These are phyloP conservation scores for Hylaeus anthracinus DNA, from an alignment of 1,140 invertebrate genomes.

Conservation along the genomic window DNA sequence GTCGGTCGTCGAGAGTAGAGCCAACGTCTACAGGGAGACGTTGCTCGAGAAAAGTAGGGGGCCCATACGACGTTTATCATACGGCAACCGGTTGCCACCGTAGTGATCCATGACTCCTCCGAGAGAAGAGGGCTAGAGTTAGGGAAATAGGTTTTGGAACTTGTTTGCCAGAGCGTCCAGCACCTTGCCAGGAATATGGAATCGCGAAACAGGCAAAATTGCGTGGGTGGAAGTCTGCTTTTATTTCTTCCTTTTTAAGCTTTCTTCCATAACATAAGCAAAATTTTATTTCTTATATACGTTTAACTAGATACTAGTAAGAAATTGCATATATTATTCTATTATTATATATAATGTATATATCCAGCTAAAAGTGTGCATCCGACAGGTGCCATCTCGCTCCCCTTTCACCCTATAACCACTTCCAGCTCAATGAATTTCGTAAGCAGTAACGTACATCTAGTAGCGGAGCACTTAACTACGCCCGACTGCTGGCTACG, in stretches of 20 bases:
- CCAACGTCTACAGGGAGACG: conserved; percentile 23
- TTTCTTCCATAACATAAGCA: too few species aligned
- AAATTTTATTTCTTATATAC: not conserved
- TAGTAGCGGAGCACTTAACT: conserved; percentile 75
- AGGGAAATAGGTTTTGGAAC: conserved; percentile 80
- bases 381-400: not conserved
- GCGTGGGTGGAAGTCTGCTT: not conserved
- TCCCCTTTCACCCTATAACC: conserved; percentile 29
- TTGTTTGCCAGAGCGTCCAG: conserved; percentile 75
- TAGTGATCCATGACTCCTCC: conserved; percentile 80
- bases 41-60: conserved; percentile 28
- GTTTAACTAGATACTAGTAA: too few species aligned
- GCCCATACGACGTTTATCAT: conserved; percentile 64
- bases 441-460: conserved; percentile 64
- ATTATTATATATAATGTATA: too few species aligned
- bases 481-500: conserved; percentile 74
- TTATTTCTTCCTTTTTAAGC: too few species aligned
- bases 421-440: conserved; percentile 62
- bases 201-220: conserved; percentile 55
- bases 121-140: conserved; percentile 73
- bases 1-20: conserved; percentile 23
- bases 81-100: conserved; percentile 67
- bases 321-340: too few species aligned
- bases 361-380: too few species aligned
- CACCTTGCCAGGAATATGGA: conserved; percentile 73